A percentile compares a stretch with the other conserved stretches of the same genome.
Conservation (phyloP, 1,140 invertebrate species). For the Neomicropteryx cornuta region DNA sequence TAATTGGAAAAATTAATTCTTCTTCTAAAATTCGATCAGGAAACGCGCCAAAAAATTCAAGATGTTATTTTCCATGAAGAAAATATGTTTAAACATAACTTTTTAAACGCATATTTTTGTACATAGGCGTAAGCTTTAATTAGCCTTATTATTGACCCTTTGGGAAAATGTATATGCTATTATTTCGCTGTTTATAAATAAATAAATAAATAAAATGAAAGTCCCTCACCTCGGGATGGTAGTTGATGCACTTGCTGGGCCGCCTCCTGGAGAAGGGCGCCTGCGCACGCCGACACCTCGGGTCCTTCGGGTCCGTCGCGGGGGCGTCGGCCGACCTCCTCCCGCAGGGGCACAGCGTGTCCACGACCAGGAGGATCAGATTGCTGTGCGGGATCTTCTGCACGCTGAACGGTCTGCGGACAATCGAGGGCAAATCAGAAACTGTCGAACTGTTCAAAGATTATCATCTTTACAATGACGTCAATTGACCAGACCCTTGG, state of each 20-base stretch:
- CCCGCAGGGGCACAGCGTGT: conserved; percentile 80
- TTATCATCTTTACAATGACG: too few relatives aligned
- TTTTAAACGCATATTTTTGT: conserved; percentile 4
- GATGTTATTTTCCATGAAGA: background rate
- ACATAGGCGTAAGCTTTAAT: background rate
- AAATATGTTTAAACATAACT: too few relatives aligned
- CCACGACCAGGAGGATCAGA: conserved; percentile 78
- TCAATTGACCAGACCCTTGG: too few relatives aligned
- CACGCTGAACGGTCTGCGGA: conserved; percentile 74
- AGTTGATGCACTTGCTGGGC: conserved; percentile 73
- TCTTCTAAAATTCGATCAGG: too few relatives aligned
- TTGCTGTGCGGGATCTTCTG: conserved; percentile 89
- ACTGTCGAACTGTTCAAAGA: background rate
- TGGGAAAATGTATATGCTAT: too few relatives aligned
- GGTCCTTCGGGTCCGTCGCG: conserved; percentile 52
- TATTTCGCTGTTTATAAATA: too few relatives aligned
- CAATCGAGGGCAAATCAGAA: conserved; percentile 5
- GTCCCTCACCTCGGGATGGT: conserved; percentile 75
- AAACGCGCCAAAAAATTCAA: too few relatives aligned
- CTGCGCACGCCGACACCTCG: conserved; percentile 38
- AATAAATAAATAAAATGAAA: conserved; percentile 6
- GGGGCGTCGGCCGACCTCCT: conserved; percentile 72
- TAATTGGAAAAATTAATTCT: too few relatives aligned
- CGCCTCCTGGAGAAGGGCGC: conserved; percentile 52
- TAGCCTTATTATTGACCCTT: too few relatives aligned